Base-by-base conservation (phyloP, 1,140 invertebrate genomes). In the Colletes latitarsis region DNA sequence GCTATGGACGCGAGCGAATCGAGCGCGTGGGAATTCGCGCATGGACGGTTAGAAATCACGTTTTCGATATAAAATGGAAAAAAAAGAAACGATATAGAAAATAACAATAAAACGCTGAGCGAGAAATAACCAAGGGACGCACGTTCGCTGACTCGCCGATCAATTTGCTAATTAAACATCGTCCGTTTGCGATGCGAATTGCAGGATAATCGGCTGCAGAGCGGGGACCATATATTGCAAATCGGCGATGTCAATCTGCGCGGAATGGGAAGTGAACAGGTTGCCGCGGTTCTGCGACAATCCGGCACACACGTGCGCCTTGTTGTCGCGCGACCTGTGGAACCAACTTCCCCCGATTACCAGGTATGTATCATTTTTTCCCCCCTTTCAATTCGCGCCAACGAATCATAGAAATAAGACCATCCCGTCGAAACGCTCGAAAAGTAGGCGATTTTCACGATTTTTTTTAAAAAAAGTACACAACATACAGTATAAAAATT, bases 181-280 rank as follows among this genome's bases (percentile, higher is more conserved):
- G 63, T n/a, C 19, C 46, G 39, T 39, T 64, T 30, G 70, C 67
- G 64, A 55, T 69, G 52, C 82, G 43, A 76, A 55, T 87, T 67
- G 41, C 86, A 96, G 93, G 98, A 99, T 94, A 97, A 97, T 66
- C 95, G 98, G 63, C 94, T 99, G 49, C 97, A 97, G 88, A 98
- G 98, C 90, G 98, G 98, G 19, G 99, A 99, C 94, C 98, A 99
- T 92, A 98, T 99, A 87, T 94, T 99, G 62, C 98, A 99, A 94
- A 99, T 99, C 90, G 97, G 98, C 30, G 97, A 98, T 91, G 97
- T 98, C 77, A 97, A 97, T 92, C 94, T 99, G 60, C 96, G 98
- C 77, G 97, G 98, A 83, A 98, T 99, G 98, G 97, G 97, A 6
- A 99, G 98, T 21, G 98, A 99, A 92, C 98, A 98, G 93, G 98